Evolutionary conservation across 2,888 invertebrate genomes (phyloP), one percentile per base, ranked within the genome.

Genomic region (Lissonota sp.): DNA sequence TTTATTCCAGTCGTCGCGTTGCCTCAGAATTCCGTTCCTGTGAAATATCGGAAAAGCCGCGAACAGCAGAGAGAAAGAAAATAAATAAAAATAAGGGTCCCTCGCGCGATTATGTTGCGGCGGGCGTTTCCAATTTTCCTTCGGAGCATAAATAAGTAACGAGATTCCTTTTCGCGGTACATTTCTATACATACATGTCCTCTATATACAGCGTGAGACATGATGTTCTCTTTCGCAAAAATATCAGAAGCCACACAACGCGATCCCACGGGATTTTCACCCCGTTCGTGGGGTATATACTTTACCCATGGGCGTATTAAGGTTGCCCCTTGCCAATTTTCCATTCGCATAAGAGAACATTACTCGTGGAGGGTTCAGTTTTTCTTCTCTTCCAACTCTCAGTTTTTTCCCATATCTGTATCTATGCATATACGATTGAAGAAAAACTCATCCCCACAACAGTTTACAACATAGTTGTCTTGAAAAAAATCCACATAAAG

Each of bases 121-220:
- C 51, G 55, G 64, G 51, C 42, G 58, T 66, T 79, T 57, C 63
- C 63, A 79, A 79, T 79, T 79, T 73, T 73, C 49, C 37, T 12
- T 69, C 12, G 46, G 53, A 40, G 44, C 40, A 63, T 67, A 73
- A 79, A 79, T 73, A 69, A 39, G 62, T 26, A 55, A 67, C 55
- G 72, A 63, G 62, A 57, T 79, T 63, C 53, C 26, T 26, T 51
- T 6, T 37, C 49, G 37, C 46, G 12, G 46, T 5, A 39, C 10
- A 39, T 44, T 53, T 12, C 53, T 53, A 53, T 53, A 12, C 14
- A 6, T 53, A 53, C 4, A 53, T 16, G 26, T 26, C 26, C 1
- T 26, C 26, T 26, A 26, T 26, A 12, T 26, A 26, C 26, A 26
- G 3, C 26, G 26, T 26, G 26, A 26, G 26, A 26, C 26, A 26